Conservation (phyloP, 1,140 invertebrate genomes). For the Lethrus apterus region DNA sequence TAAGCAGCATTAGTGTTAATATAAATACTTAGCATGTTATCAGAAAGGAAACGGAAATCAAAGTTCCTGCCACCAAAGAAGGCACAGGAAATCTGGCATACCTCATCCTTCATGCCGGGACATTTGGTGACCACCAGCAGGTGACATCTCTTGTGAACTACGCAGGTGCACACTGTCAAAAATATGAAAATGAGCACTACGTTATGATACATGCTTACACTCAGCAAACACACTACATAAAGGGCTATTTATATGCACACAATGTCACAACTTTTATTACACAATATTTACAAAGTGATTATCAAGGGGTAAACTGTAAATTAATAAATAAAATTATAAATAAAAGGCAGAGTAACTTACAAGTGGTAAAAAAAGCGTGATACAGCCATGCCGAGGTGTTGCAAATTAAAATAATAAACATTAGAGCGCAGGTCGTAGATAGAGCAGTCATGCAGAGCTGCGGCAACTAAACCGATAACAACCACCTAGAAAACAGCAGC, state of each 20-base stretch:
- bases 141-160: slow-evolving; percentile 97
- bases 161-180: slow-evolving; percentile 89
- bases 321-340: slow-evolving; percentile 13
- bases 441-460: slow-evolving; percentile 14
- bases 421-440: slow-evolving; percentile 18
- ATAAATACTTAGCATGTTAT: too few relatives aligned
- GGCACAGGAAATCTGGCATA: slow-evolving; percentile 38
- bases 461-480: slow-evolving; percentile 15
- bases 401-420: slow-evolving; percentile 36
- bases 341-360: slow-evolving; percentile 29
- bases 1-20: too few relatives aligned
- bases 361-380: slow-evolving; percentile 37
- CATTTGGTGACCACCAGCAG: slow-evolving; percentile 89
- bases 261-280: background rate
- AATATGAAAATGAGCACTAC: slow-evolving; percentile 8
- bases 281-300: slow-evolving; percentile 2
- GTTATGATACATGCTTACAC: background rate
- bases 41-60: slow-evolving; percentile 1
- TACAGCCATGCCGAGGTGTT: slow-evolving; percentile 36
- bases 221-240: background rate
- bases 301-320: too few relatives aligned
- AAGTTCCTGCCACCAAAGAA: background rate
- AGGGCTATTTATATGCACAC: background rate
- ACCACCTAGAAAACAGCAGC: slow-evolving; percentile 15
- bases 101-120: slow-evolving; percentile 90